Evolutionary conservation across 2,113 vertebrate genomes (phyloP).

Genomic region (Charadrius vociferus): DNA sequence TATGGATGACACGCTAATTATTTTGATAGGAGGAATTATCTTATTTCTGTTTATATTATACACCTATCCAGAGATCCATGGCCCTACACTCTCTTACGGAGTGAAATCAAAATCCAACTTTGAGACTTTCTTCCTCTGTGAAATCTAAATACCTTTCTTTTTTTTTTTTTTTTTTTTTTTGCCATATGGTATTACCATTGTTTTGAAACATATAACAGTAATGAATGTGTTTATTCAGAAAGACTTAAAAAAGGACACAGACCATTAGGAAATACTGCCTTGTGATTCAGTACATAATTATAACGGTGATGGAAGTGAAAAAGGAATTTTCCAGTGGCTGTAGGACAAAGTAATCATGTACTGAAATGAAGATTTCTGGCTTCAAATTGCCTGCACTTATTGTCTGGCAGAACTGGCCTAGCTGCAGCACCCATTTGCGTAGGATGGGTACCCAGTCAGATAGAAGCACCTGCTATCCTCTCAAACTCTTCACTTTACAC

Average conservation of each 20-base stretch:
- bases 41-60: not conserved
- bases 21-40: not conserved
- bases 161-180: not conserved
- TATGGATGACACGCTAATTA: not conserved
- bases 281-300: not conserved
- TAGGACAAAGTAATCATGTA: not conserved
- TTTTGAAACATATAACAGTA: not conserved
- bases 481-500: not conserved
- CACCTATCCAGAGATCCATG: not conserved
- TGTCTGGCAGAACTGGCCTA: not conserved
- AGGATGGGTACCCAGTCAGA: not conserved
- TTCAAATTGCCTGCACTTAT: not conserved
- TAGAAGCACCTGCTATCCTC: fast-evolving
- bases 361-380: not conserved
- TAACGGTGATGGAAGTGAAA: not conserved
- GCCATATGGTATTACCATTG: not conserved
- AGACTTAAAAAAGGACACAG: not conserved
- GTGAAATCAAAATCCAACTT: not conserved
- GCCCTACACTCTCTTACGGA: fast-evolving
- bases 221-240: not conserved
- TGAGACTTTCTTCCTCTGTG: not conserved
- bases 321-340: not conserved
- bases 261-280: not conserved
- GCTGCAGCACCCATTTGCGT: not conserved
- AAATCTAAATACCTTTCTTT: fast-evolving